phyloP scores from a whole-genome alignment of 1,140 invertebrate genomes.

The Theocolax elegans region DNA sequence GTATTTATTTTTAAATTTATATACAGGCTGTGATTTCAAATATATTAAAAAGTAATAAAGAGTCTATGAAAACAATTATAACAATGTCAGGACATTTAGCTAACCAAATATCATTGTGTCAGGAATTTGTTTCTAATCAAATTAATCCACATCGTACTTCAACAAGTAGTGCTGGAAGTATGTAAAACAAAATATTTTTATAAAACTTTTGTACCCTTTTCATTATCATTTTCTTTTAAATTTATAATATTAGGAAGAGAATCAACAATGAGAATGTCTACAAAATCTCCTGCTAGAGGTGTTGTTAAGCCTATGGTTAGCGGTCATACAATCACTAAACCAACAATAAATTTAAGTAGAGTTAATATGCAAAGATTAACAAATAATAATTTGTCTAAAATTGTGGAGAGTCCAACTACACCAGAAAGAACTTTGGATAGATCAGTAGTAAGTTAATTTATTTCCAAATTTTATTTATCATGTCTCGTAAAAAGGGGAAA shows the following conservation, averaged over 20 bases:
- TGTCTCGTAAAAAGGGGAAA: no score
- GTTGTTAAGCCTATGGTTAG: conserved; percentile 65
- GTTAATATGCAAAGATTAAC: conserved; percentile 57
- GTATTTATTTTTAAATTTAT: no score
- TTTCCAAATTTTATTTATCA: neutral
- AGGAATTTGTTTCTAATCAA: conserved; percentile 45
- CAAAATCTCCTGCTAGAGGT: conserved; percentile 61
- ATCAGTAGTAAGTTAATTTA: conserved; percentile 28
- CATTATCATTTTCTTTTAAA: neutral
- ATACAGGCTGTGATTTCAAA: conserved; percentile 48
- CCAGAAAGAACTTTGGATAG: conserved; percentile 40
- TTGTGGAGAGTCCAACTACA: conserved; percentile 53
- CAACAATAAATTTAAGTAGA: conserved; percentile 63
- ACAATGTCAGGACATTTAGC: conserved; percentile 49
- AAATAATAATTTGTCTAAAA: conserved; percentile 56
- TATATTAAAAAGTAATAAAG: conserved; percentile 52
- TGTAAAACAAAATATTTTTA: conserved; percentile 26
- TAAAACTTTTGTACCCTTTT: neutral
- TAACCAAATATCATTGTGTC: conserved; percentile 52
- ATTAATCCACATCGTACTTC: conserved; percentile 32
- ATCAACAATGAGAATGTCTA: conserved; percentile 48
- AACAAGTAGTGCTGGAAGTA: conserved; percentile 43
- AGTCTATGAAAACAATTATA: conserved; percentile 52
- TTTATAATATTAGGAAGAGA: conserved; percentile 47
- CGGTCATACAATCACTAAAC: conserved; percentile 65